Evolutionary conservation across 2,113 vertebrate genomes (phyloP).

Genomic region (Pygoscelis antarcticus): DNA sequence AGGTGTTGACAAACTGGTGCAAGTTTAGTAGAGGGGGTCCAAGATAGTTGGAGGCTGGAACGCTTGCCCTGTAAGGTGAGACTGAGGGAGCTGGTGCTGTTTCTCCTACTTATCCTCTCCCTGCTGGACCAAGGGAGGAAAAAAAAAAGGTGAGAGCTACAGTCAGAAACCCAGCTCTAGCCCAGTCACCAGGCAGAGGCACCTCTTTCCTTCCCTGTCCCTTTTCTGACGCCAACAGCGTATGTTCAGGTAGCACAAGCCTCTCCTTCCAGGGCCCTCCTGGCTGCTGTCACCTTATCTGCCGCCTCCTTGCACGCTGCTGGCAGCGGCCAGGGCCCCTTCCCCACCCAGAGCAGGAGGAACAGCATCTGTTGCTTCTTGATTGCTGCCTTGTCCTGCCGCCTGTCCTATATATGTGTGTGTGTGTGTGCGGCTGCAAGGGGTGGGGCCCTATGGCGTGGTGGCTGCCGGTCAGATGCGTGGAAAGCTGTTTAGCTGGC

Average conservation of each 20-base stretch:
- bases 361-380: neutral
- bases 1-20: neutral
- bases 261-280: neutral
- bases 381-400: neutral
- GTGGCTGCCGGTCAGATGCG: neutral
- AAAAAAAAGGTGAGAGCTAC: neutral
- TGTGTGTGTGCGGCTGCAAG: neutral
- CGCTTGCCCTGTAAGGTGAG: neutral
- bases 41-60: neutral
- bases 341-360: rapidly evolving
- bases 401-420: rapidly evolving
- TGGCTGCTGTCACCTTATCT: neutral
- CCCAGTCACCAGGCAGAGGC: neutral
- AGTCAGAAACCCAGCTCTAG: neutral
- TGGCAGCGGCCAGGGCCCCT: neutral
- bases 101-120: neutral
- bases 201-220: neutral
- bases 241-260: rapidly evolving
- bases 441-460: rapidly evolving
- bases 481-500: neutral
- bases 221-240: neutral
- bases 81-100: neutral
- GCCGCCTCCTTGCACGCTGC: neutral
- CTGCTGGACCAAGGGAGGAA: neutral
- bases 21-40: neutral